A percentile compares a stretch with the other conserved stretches of the same genome.
Conservation (phyloP, 2,888 invertebrate species). For the Noctua janthina region DNA sequence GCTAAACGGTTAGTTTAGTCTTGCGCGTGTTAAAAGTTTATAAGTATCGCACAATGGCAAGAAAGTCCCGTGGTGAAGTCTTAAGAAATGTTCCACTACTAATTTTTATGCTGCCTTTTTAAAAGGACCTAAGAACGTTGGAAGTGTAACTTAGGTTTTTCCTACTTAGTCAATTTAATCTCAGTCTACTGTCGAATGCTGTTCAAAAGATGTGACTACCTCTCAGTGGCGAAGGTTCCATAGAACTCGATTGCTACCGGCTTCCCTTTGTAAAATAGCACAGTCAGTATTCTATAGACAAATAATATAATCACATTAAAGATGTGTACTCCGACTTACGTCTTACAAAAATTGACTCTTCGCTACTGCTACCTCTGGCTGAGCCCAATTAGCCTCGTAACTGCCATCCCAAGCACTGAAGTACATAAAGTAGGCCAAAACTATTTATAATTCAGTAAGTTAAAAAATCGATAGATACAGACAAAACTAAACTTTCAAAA, state of each 20-base stretch:
- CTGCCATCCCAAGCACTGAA: background rate
- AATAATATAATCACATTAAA: too few species aligned
- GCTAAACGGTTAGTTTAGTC: background rate
- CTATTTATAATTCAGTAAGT: background rate
- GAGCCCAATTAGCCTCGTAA: background rate
- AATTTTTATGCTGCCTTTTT: background rate
- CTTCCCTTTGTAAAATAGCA: too few species aligned
- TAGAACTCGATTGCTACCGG: too few species aligned
- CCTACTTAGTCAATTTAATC: background rate
- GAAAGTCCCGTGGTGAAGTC: background rate
- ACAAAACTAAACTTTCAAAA: background rate
- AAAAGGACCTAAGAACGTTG: background rate
- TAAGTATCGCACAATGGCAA: background rate
- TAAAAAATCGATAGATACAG: background rate
- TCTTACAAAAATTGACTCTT: too few species aligned
- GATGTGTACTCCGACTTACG: too few species aligned
- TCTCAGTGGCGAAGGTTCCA: too few species aligned
- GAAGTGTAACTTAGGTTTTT: background rate
- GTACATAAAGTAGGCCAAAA: background rate
- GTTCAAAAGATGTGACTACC: background rate
- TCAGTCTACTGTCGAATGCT: background rate
- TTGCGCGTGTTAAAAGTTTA: background rate
- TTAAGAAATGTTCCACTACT: background rate
- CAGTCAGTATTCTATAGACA: too few species aligned
- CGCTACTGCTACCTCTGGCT: background rate